phyloP scores from a whole-genome alignment of 2,888 invertebrate species.

The Saturnia japonica region DNA sequence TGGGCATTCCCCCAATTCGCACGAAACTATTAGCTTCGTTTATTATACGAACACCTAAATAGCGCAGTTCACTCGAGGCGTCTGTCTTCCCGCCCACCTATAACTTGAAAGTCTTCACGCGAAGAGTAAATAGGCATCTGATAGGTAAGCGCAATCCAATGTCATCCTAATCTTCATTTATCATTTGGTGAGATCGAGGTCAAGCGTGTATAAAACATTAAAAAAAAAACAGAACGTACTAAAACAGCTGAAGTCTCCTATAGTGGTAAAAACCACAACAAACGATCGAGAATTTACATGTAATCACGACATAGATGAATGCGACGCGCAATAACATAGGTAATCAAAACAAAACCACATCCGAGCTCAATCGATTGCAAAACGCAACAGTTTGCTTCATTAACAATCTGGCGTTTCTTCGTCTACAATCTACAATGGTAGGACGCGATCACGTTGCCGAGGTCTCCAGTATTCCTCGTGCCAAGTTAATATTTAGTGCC shows the following conservation, averaged over 20 bases:
- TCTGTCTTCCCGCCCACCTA: no score
- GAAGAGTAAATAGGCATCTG: no score
- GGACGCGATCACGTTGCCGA: background rate
- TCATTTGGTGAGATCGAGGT: no score
- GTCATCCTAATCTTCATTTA: no score
- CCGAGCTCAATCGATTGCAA: constrained; percentile 51
- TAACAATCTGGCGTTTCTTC: background rate
- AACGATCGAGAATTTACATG: background rate
- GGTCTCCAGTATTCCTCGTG: background rate
- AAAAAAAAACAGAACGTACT: background rate
- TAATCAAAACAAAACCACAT: constrained; percentile 63
- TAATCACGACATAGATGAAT: constrained; percentile 15
- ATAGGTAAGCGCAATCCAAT: no score
- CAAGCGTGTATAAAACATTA: no score
- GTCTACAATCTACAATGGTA: background rate
- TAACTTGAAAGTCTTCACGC: no score
- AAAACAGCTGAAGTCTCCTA: background rate
- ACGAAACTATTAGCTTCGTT: no score
- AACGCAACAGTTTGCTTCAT: constrained; percentile 56
- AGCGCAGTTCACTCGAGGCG: no score
- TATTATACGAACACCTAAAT: no score
- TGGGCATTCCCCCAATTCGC: no score
- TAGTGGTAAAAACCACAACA: background rate
- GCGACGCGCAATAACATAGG: constrained; percentile 32
- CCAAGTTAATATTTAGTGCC: background rate